Conservation (phyloP, 2,888 invertebrate species). For the Trachelus tabidus region DNA sequence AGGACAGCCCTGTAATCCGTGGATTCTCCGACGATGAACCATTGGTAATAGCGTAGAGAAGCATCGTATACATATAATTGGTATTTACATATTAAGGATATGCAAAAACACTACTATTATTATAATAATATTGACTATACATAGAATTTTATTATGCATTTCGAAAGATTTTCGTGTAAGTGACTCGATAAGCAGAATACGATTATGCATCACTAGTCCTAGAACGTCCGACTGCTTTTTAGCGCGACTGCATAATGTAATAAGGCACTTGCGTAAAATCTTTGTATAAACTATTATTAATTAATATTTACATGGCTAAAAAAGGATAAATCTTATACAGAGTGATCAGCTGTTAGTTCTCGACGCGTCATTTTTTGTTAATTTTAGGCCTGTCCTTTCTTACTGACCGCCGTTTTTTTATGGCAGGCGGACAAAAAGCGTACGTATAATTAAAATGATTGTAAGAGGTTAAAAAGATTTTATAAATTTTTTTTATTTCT, state of each 20-base stretch:
- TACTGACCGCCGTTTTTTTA: not conserved
- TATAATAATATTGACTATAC: slow-evolving; percentile 47
- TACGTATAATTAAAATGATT: not conserved
- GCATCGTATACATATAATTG: slow-evolving; percentile 20
- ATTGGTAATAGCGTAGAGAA: slow-evolving; percentile 83
- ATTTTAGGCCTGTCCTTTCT: not conserved
- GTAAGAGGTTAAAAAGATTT: not conserved
- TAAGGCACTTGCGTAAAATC: slow-evolving; percentile 32
- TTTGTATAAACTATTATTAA: slow-evolving; percentile 18
- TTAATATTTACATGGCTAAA: slow-evolving; percentile 7
- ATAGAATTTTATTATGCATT: slow-evolving; percentile 35
- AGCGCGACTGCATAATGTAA: not conserved
- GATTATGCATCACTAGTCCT: slow-evolving; percentile 14
- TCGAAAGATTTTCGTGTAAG: slow-evolving; percentile 35
- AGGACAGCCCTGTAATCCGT: slow-evolving; percentile 88
- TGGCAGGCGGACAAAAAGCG: not conserved
- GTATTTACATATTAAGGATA: slow-evolving; percentile 35
- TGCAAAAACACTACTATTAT: slow-evolving; percentile 52
- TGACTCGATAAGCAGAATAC: slow-evolving; percentile 15
- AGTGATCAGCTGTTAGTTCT: not conserved
- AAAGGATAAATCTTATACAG: not conserved
- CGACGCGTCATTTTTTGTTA: not conserved
- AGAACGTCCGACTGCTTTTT: slow-evolving; percentile 19
- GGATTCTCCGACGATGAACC: slow-evolving; percentile 96
- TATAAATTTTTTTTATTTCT: not conserved